Evolutionary conservation across 2,113 vertebrate species (phyloP).

Genomic region (Sceloporus undulatus): DNA sequence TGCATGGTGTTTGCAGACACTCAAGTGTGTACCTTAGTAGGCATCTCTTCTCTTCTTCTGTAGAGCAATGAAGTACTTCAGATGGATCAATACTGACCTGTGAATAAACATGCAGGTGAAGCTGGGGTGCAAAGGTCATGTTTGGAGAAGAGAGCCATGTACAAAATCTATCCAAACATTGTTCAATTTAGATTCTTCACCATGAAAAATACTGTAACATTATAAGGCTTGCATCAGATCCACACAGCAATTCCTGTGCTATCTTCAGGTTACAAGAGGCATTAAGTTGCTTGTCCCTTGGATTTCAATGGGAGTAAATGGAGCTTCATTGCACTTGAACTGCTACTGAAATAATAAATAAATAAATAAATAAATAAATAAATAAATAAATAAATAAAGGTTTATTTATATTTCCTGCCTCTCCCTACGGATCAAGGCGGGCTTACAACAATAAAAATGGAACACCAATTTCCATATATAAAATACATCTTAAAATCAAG

Average conservation of each 20-base stretch:
- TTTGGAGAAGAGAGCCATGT: conserved; percentile 3
- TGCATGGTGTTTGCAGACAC: neutral
- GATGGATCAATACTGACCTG: conserved; percentile 59
- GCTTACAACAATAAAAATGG: too few species aligned
- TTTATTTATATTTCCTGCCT: too few species aligned
- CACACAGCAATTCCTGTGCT: neutral
- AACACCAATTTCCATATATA: too few species aligned
- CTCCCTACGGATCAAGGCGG: too few species aligned
- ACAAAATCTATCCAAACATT: conserved; percentile 10
- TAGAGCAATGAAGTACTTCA: conserved; percentile 64
- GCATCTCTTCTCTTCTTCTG: conserved; percentile 7
- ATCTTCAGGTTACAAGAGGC: neutral
- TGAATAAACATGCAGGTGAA: conserved; percentile 64
- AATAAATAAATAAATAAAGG: too few species aligned
- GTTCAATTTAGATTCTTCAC: conserved; percentile 34
- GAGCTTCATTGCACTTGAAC: neutral
- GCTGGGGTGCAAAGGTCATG: conserved; percentile 47
- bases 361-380: too few species aligned
- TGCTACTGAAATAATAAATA: neutral
- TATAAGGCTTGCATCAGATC: neutral
- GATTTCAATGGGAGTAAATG: neutral
- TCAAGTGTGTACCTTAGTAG: neutral
- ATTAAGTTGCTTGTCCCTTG: neutral
- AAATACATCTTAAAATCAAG: too few species aligned
- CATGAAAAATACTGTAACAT: too few species aligned